phyloP scores from a whole-genome alignment of 2,797 vertebrate genomes.

The Chelon labrosus region DNA sequence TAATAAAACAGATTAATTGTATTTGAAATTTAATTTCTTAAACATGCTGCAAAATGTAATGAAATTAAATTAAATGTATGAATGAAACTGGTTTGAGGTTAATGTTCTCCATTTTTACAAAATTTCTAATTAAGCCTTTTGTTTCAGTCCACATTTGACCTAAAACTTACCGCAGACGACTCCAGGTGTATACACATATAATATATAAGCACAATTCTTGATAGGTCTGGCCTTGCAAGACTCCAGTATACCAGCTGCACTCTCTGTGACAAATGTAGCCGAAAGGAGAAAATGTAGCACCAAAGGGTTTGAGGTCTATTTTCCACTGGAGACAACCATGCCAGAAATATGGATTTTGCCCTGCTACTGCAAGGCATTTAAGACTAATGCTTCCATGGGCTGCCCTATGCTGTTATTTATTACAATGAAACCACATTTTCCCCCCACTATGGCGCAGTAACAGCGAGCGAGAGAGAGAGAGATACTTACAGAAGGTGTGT shows the following conservation, averaged over 20 bases:
- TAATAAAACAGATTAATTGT: background rate
- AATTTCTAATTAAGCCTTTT: background rate
- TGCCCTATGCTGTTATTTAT: conserved; percentile 48
- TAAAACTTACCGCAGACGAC: background rate
- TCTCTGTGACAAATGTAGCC: conserved; percentile 48
- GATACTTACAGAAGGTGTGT: conserved; percentile 8
- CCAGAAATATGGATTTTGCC: conserved; percentile 57
- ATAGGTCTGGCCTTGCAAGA: conserved; percentile 12
- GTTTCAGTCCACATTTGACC: background rate
- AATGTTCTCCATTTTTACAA: background rate
- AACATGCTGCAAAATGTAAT: background rate
- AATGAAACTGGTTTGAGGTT: background rate
- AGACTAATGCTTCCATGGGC: conserved; percentile 45
- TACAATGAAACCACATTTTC: conserved; percentile 38
- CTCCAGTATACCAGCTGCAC: conserved; percentile 5
- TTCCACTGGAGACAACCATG: conserved; percentile 49
- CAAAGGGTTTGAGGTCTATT: conserved; percentile 37
- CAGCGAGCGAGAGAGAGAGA: conserved; percentile 11
- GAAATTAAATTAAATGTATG: background rate
- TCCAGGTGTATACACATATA: background rate
- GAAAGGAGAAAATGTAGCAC: conserved; percentile 40
- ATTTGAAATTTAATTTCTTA: background rate
- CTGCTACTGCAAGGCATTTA: conserved; percentile 42
- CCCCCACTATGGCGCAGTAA: conserved; percentile 15
- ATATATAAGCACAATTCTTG: background rate